phyloP scores from a whole-genome alignment of 2,113 vertebrate species.

The Sturnira hondurensis region DNA sequence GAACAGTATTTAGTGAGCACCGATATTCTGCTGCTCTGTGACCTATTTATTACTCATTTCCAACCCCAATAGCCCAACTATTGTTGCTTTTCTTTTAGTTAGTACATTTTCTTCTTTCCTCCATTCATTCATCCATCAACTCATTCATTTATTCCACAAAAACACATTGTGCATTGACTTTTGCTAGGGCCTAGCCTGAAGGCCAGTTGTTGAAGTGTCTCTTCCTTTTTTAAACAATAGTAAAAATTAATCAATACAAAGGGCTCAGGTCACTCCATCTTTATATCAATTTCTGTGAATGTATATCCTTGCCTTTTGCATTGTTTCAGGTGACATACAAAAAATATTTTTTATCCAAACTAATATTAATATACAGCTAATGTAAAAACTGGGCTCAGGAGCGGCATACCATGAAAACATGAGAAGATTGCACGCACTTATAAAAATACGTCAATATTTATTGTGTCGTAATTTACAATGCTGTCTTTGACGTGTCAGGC shows the following conservation, averaged over 20 bases:
- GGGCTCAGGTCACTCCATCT: not conserved
- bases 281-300: not conserved
- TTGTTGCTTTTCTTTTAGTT: not conserved
- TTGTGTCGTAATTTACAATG: not conserved
- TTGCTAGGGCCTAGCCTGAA: not conserved
- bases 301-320: not conserved
- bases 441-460: not conserved
- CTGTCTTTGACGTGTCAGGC: not conserved
- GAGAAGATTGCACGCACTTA: not conserved
- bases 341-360: slow-evolving; percentile 21
- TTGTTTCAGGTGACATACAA: not conserved
- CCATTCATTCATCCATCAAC: not conserved
- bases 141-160: not conserved
- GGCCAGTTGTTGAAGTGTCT: not conserved
- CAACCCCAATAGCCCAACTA: not conserved
- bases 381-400: not conserved
- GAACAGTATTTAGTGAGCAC: not conserved
- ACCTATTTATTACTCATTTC: not conserved
- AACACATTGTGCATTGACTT: not conserved
- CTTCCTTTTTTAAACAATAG: not conserved
- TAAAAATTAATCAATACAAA: not conserved
- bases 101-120: not conserved
- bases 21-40: not conserved
- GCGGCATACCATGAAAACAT: not conserved
- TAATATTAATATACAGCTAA: not conserved